Base-by-base conservation (phyloP, 2,888 invertebrate species). In the Netelia inedita region DNA sequence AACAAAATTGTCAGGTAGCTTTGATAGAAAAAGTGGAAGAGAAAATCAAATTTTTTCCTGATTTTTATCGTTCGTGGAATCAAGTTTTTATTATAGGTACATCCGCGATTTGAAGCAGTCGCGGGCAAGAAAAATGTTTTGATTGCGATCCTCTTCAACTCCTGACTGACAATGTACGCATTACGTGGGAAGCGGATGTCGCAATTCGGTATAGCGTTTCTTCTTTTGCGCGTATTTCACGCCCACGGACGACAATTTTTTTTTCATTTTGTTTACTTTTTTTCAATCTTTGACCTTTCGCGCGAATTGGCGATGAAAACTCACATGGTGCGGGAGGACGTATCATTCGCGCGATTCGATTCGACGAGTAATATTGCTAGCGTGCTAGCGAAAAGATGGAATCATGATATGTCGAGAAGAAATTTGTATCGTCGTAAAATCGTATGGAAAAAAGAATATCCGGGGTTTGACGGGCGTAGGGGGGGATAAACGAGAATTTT, bases 281-380 rank as follows among this genome's bases (percentile, higher is more conserved):
- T 14, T 46, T 46, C 23, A 21, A 66, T 55, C 66, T 55, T 41
- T 41, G 66, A 76, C 57, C 65, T 76, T 76, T 76, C 16, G 46
- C 10, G 14, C 16, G 23, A 23, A 43, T 16, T 11, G n/a, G 28
- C 1, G 41, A 55, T 35, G n/a, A 46, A 76, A 57, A 66, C 8
- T 55, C 53, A 53, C 43, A n/a, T 65, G 65, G 21, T 6, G 11
- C 43, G 41, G 43, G 28, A 43, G 19, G 14, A 11, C 41, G 46
- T 6, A 41, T 14, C 16, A 65, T 35, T 75, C 41, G 35, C 53
- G 23, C 23, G 43, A 23, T 68, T n/a, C 43, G 23, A n/a, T 75
- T 41, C 8, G 1, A 6, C 16, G 43, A 6, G 41, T 68, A 23
- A 43, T 19, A n/a, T 65, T n/a, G 50, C 16, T 2, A 63, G 2